Evolutionary conservation across 2,888 invertebrate genomes (phyloP).

Genomic region (Apodemia mormo): DNA sequence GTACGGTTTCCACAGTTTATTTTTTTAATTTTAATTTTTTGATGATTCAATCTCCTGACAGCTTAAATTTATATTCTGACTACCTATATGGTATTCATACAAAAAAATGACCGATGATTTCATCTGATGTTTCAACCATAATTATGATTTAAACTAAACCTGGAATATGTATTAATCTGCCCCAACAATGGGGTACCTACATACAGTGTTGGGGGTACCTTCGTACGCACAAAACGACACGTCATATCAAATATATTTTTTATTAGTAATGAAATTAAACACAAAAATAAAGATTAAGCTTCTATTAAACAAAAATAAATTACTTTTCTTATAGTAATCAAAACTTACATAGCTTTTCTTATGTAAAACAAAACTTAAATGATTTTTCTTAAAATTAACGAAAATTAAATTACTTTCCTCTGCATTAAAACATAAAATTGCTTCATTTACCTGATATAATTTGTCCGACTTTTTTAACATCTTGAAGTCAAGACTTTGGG

Average conservation of each 20-base stretch:
- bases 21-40: conserved; percentile 25
- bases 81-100: conserved; percentile 20
- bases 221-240: conserved; percentile 8
- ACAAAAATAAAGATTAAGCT: conserved; percentile 6
- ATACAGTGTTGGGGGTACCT: conserved; percentile 9
- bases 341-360: conserved; percentile 15
- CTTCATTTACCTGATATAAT: conserved; percentile 15
- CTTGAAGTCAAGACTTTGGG: too few relatives aligned
- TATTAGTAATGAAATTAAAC: conserved; percentile 17
- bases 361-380: conserved; percentile 19
- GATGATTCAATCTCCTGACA: conserved; percentile 21
- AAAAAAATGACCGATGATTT: conserved; percentile 22
- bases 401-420: conserved; percentile 18
- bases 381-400: conserved; percentile 19
- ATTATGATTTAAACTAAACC: conserved; percentile 15
- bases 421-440: conserved; percentile 17
- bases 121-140: conserved; percentile 24
- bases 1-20: conserved; percentile 22
- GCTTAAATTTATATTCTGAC: conserved; percentile 25
- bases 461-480: too few relatives aligned
- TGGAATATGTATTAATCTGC: conserved; percentile 18
- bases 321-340: conserved; percentile 16
- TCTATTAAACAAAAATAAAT: conserved; percentile 16
- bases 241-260: not conserved
- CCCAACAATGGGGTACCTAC: conserved; percentile 12